phyloP scores from a whole-genome alignment of 2,797 vertebrate species.

The Pipistrellus pipistrellus region DNA sequence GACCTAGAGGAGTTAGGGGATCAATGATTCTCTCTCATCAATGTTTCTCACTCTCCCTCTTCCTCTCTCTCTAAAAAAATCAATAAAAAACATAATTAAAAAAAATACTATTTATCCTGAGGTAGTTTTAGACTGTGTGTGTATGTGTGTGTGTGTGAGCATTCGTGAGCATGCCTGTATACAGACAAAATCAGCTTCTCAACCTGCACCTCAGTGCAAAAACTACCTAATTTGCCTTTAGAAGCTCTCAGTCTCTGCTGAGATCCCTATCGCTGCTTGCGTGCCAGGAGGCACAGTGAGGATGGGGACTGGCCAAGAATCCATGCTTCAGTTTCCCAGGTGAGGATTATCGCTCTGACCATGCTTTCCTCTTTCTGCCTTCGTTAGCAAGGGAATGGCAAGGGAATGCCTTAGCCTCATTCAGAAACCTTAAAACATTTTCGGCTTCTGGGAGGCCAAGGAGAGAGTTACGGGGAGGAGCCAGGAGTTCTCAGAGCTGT shows the following conservation, averaged over 20 bases:
- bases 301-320: not conserved
- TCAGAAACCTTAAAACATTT: constrained; percentile 30
- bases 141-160: too few species aligned
- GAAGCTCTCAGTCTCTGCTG: not conserved
- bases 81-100: too few species aligned
- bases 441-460: not conserved
- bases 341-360: not conserved
- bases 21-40: too few species aligned
- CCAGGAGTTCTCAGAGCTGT: not conserved
- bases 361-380: not conserved
- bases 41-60: too few species aligned
- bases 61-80: too few species aligned
- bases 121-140: not conserved
- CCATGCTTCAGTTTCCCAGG: not conserved
- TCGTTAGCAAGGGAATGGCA: not conserved
- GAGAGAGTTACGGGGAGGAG: not conserved
- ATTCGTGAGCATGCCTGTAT: not conserved
- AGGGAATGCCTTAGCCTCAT: not conserved
- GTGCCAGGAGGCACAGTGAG: not conserved
- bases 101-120: not conserved
- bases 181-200: not conserved
- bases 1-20: too few species aligned
- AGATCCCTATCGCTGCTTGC: not conserved
- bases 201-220: not conserved
- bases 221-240: not conserved